Evolutionary conservation across 2,888 invertebrate genomes (phyloP).

Genomic region (Meganola albula): DNA sequence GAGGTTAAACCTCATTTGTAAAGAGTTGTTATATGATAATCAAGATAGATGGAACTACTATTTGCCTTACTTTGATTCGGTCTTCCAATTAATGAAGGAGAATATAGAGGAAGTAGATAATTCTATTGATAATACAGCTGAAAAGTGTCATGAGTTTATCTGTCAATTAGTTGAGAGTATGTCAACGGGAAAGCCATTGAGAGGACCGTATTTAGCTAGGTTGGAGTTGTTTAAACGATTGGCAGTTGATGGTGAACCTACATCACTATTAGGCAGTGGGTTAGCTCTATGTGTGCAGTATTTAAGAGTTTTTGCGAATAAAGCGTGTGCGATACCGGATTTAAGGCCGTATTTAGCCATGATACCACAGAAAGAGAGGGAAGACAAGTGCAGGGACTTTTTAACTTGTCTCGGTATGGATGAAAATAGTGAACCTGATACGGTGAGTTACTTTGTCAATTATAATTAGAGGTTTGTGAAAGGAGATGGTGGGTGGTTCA

Average conservation of each 20-base stretch:
- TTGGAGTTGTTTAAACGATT: conserved; percentile 85
- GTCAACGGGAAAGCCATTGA: conserved; percentile 67
- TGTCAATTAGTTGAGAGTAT: conserved; percentile 72
- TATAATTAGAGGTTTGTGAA: too few species aligned
- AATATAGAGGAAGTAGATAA: conserved; percentile 37
- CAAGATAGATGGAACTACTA: conserved; percentile 86
- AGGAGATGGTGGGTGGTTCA: too few species aligned
- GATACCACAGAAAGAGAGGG: conserved; percentile 80
- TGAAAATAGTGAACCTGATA: conserved; percentile 80
- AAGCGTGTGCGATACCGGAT: conserved; percentile 91
- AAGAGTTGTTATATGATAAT: conserved; percentile 84
- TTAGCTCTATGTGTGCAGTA: conserved; percentile 86
- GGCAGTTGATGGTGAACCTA: conserved; percentile 73
- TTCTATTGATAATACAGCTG: conserved; percentile 57
- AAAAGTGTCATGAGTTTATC: conserved; percentile 67
- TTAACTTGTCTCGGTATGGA: conserved; percentile 81
- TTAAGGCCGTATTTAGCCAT: conserved; percentile 85
- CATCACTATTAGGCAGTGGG: conserved; percentile 78
- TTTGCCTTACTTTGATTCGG: conserved; percentile 83
- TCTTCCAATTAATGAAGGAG: conserved; percentile 79
- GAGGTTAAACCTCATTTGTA: conserved; percentile 84
- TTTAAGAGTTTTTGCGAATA: conserved; percentile 88
- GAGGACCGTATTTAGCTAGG: conserved; percentile 91
- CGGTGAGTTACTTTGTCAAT: conserved; percentile 59
- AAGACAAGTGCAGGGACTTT: conserved; percentile 77